Percentiles rank a stretch among this genome's conserved stretches.
These are phyloP conservation scores for Hoplostethus mediterraneus DNA, from an alignment of 2,797 vertebrate species.

Conservation along the genomic window DNA sequence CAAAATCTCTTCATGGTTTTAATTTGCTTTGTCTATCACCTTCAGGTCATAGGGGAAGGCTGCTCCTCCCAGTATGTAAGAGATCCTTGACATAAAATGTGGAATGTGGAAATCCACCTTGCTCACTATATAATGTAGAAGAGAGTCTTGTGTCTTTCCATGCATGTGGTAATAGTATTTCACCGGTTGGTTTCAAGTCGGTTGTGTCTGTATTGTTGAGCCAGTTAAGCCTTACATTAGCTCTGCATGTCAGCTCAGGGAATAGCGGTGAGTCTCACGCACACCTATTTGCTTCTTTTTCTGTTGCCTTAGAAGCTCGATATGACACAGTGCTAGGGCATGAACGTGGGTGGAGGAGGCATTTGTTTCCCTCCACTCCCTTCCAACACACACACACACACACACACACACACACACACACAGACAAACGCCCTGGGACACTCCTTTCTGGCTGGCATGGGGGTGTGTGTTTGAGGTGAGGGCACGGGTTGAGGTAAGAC, in stretches of 20 bases:
- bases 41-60: too few relatives aligned
- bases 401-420: constrained; percentile 2
- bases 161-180: constrained; percentile 15
- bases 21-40: too few relatives aligned
- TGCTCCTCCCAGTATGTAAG: too few relatives aligned
- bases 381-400: constrained; percentile 25
- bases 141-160: not conserved
- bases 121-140: too few relatives aligned
- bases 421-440: constrained; percentile 34
- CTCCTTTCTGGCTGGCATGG: constrained; percentile 53
- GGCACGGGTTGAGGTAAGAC: constrained; percentile 52
- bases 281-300: constrained; percentile 1
- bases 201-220: constrained; percentile 23
- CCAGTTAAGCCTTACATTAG: constrained; percentile 38
- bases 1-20: too few relatives aligned
- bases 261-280: constrained; percentile 35
- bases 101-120: too few relatives aligned
- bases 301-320: constrained; percentile 40
- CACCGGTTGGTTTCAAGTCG: not conserved
- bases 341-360: constrained; percentile 65
- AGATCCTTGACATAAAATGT: too few relatives aligned
- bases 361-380: constrained; percentile 47
- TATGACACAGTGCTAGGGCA: constrained; percentile 62
- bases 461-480: constrained; percentile 46
- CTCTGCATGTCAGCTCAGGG: constrained; percentile 49